Base-by-base conservation (phyloP, 2,888 invertebrate genomes). In the Agonopterix arenella region DNA sequence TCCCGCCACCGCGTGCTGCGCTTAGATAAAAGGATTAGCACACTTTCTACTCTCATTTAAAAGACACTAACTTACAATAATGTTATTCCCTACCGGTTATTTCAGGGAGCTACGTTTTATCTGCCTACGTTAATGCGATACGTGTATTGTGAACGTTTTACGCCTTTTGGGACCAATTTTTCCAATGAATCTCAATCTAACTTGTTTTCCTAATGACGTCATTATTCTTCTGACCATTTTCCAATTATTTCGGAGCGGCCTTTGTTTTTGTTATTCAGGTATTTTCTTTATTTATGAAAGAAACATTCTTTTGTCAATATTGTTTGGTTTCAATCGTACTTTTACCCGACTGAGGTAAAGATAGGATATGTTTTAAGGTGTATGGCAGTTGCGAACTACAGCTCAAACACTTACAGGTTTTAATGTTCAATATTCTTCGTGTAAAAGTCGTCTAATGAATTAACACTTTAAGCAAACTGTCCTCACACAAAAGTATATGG, bases 21-120 rank as follows among this genome's bases (percentile, higher is more conserved):
- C 72, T 73, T 68, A 76, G 83, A 84, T 84, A 84, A 81, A 81
- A 70, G 82, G 82, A 80, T 82, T 82, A 81, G 62, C 73, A 76
- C 69, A 71, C 71, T 77, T 75, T 73, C 75, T 73, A 63, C 66
- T 68, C 67, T 61, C 69, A 63, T 71, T 66, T 69, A 61, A 63
- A 68, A 66, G 53, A 44, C 52, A 40, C 40, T 59, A 53, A 63
- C 60, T 57, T 50, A 55, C 54, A 51, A 55, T 58, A 43, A 28
- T 28, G 28, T 28, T 28, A 28, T 28, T 28, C 28, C 28, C 28
- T 28, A 28, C 28, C 28, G 28, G 28, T 28, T 28, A 28, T 28
- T 28, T 28, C 28, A 5, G 28, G n/a, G 4, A 9, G n/a, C 10
- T 40, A 40, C 10, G 40, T 40, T 40, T 40, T 40, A 40, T 9